Percentiles rank a stretch among this genome's conserved stretches.
Conservation (phyloP, 2,888 invertebrate species). For the Halocaridina rubra region DNA sequence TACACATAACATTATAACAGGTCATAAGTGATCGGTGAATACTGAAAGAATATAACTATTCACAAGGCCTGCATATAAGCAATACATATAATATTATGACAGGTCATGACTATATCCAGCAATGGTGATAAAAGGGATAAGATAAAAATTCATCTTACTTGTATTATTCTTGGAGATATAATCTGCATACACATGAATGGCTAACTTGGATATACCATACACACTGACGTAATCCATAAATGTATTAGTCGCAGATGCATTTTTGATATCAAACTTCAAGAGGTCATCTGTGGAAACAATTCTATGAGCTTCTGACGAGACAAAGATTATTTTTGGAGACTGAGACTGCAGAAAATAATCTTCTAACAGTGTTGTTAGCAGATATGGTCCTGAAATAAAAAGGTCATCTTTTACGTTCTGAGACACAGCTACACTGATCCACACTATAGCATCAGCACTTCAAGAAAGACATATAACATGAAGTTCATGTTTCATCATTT, state of each 20-base stretch:
- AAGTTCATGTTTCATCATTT: no score
- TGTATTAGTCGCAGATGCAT: not conserved
- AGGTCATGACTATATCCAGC: no score
- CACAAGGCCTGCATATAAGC: no score
- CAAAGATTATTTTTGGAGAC: slow-evolving; percentile 36
- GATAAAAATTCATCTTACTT: no score
- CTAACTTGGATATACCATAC: slow-evolving; percentile 58
- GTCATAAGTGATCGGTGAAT: no score
- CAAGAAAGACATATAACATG: no score
- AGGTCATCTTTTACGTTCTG: not conserved
- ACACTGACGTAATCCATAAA: slow-evolving; percentile 38
- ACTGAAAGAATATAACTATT: no score
- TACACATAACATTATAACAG: no score
- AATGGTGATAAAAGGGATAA: no score
- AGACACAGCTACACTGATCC: not conserved
- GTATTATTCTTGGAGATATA: slow-evolving; percentile 4
- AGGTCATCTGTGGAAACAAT: slow-evolving; percentile 5
- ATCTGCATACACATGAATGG: slow-evolving; percentile 47
- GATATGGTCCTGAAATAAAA: slow-evolving; percentile 31
- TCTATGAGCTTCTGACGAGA: slow-evolving; percentile 47
- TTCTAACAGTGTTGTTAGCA: slow-evolving; percentile 31
- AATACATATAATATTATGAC: no score
- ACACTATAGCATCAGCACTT: no score
- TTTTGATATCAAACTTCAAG: not conserved
- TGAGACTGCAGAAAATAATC: not conserved